These are phyloP conservation scores for Cheirogaleus medius DNA, from an alignment of 2,113 vertebrate genomes.

Conservation along the genomic window DNA sequence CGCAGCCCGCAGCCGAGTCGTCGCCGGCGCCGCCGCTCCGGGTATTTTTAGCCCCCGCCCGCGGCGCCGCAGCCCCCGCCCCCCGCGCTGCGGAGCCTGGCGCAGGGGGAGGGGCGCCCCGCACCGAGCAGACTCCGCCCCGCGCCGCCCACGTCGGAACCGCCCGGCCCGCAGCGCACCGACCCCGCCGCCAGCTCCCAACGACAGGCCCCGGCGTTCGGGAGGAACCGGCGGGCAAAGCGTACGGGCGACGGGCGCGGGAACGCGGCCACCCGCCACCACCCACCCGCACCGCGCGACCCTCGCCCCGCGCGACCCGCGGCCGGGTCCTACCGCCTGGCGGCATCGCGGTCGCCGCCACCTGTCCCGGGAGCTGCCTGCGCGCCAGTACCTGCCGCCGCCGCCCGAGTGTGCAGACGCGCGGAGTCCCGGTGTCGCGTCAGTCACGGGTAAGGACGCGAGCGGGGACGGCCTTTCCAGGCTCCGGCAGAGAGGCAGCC, in stretches of 20 bases:
- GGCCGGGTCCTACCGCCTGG: neutral
- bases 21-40: slow-evolving; percentile 44
- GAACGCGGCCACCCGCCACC: neutral
- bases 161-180: neutral
- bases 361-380: neutral
- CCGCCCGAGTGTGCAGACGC: neutral
- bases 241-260: neutral
- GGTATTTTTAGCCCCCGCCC: slow-evolving; percentile 77
- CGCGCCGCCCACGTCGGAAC: neutral
- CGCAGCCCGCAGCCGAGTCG: neutral
- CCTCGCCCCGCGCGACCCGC: no score
- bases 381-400: neutral
- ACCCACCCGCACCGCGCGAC: neutral
- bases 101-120: slow-evolving; percentile 48
- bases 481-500: neutral
- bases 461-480: neutral
- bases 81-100: slow-evolving; percentile 45
- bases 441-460: neutral
- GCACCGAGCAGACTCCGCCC: neutral
- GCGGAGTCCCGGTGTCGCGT: neutral
- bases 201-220: slow-evolving; percentile 61
- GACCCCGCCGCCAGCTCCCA: neutral
- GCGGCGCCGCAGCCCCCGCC: slow-evolving; percentile 58
- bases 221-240: slow-evolving; percentile 17
- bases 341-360: neutral